A percentile compares a stretch with the other conserved stretches of the same genome.
Conservation (phyloP, 2,888 invertebrate genomes). For the Parnassius smintheus region DNA sequence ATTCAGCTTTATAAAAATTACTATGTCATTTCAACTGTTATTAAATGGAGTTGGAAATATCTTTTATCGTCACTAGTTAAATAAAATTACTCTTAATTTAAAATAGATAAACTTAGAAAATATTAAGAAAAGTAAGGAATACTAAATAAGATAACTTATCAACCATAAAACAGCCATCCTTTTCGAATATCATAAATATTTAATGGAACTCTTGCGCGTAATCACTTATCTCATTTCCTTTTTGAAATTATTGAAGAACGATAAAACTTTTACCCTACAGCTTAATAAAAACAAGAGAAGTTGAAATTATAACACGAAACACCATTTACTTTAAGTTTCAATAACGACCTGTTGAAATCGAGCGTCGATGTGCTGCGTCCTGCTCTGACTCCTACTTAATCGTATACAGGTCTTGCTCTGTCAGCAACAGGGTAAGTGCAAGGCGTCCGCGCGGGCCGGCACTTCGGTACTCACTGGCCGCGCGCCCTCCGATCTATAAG, state of each 20-base stretch:
- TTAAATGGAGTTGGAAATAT: too few relatives aligned
- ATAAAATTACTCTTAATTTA: too few relatives aligned
- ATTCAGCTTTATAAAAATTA: too few relatives aligned
- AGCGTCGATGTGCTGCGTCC: conserved; percentile 50
- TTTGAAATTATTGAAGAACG: background rate
- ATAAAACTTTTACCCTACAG: conserved; percentile 11
- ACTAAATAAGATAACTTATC: too few relatives aligned
- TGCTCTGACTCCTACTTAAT: conserved; percentile 49
- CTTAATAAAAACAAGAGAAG: conserved; percentile 44
- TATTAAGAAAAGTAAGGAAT: too few relatives aligned
- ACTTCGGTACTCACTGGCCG: conserved; percentile 67
- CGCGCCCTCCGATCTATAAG: conserved; percentile 71
- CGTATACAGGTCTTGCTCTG: conserved; percentile 59
- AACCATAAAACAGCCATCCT: too few relatives aligned
- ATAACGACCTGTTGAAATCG: conserved; percentile 79
- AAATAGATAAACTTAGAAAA: too few relatives aligned
- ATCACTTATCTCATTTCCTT: too few relatives aligned
- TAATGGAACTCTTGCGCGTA: too few relatives aligned
- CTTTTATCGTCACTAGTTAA: too few relatives aligned
- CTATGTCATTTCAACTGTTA: too few relatives aligned
- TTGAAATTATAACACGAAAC: conserved; percentile 69
- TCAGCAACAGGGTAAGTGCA: conserved; percentile 40
- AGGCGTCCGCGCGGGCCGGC: conserved; percentile 69
- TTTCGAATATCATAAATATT: too few relatives aligned
- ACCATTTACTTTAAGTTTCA: conserved; percentile 72